Conservation (phyloP, 2,113 vertebrate genomes). For the Cryptotis parvus region DNA sequence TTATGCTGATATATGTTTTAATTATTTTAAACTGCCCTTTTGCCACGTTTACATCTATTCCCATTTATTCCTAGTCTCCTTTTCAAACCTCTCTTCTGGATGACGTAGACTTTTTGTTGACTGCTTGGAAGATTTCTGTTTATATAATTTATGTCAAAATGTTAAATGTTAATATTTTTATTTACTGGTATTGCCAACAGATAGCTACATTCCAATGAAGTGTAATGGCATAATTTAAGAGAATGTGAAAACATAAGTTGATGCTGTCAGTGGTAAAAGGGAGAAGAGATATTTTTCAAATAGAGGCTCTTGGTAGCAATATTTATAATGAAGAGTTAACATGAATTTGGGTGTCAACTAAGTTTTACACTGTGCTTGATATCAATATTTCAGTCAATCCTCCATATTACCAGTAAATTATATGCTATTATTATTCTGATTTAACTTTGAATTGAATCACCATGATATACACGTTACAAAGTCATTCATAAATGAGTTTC, state of each 20-base stretch:
- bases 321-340: conserved; percentile 50
- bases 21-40: conserved; percentile 17
- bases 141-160: too few species aligned
- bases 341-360: background rate
- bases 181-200: too few species aligned
- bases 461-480: too few species aligned
- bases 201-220: too few species aligned
- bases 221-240: background rate
- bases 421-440: background rate
- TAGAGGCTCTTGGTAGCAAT: conserved; percentile 19
- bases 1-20: conserved; percentile 3
- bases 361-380: conserved; percentile 34
- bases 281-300: conserved; percentile 33
- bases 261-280: background rate
- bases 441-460: too few species aligned
- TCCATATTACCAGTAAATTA: conserved; percentile 20
- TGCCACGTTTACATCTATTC: background rate
- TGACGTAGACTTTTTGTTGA: too few species aligned
- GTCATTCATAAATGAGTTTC: too few species aligned
- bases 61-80: too few species aligned
- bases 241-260: conserved; percentile 49
- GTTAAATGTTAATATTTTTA: too few species aligned
- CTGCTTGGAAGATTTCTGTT: too few species aligned
- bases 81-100: too few species aligned
- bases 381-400: conserved; percentile 15